Evolutionary conservation across 2,797 vertebrate species (phyloP), one percentile per base, ranked within the genome.

Genomic region (Hoplostethus atlanticus): DNA sequence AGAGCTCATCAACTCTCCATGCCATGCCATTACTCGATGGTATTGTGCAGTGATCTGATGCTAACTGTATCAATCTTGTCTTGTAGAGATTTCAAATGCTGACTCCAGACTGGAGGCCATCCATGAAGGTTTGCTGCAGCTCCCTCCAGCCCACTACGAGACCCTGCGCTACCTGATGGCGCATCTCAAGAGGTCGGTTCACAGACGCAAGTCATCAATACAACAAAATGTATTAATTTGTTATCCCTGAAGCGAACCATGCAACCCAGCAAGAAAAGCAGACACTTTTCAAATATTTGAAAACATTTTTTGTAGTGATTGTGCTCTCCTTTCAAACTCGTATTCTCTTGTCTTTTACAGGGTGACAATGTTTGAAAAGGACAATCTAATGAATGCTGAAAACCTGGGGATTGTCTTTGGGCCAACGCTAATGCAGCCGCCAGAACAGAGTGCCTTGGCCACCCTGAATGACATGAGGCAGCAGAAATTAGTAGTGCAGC

Each of bases 391-490:
- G 98, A 98, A 94, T n/a, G 91, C 98, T 31, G 98, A 99, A 91
- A 99, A 99, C 77, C 94, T 99, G 84, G 97, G 97, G 56, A 99
- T 99, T 30, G 97, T 99, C 80, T 99, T 99, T 64, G 98, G 98
- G 21, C 98, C 98, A 5, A 99, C 98, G 16, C 94, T 99, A 67
- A 99, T 99, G 98, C 96, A 97, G 89, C 96, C 98, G 2, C 97
- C 97, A 0, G 97, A 99, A 91, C 96, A 97, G 85, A 98, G 97
- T 72, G 97, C 97, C 56, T 94, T 99, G 75, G 95, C 96, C 40
- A 98, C 97, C 0, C 94, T 99, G 87, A 99, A 98, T 44, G 97
- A 99, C 90, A 99, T 98, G 96, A 96, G 98, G 91, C 96, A 98
- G 91, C 98, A 99, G 95, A 99, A 98, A 90, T 90, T 97, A 67